A percentile compares a stretch with the other conserved stretches of the same genome.
These are phyloP conservation scores for Pavo muticus DNA, from an alignment of 2,113 vertebrate genomes.

Conservation along the genomic window DNA sequence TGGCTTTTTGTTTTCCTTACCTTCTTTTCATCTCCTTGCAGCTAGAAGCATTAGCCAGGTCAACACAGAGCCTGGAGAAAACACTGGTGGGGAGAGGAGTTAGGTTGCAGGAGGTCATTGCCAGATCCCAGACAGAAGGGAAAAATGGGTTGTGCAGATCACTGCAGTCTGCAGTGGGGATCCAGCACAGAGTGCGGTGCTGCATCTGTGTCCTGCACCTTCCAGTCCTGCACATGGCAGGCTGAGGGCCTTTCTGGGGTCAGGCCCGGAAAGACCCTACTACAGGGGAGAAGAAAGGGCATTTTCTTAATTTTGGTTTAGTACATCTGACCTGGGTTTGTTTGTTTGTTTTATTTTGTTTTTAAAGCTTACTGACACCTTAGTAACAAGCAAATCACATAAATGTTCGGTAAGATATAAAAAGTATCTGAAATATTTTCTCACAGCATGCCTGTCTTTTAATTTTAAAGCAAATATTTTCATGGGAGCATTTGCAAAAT, in stretches of 20 bases:
- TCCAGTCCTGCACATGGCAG: neutral
- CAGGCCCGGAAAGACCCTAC: neutral
- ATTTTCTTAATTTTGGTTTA: neutral
- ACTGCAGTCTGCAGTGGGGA: neutral
- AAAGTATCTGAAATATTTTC: neutral
- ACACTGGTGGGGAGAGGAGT: conserved; percentile 21
- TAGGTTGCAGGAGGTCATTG: conserved; percentile 20
- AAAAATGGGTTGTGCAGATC: neutral
- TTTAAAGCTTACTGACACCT: neutral
- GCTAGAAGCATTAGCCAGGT: conserved; percentile 52
- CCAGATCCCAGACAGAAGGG: neutral
- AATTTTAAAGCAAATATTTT: conserved; percentile 11
- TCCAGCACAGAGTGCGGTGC: neutral
- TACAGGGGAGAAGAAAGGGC: fast-evolving
- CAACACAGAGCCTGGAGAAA: conserved; percentile 28
- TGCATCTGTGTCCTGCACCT: neutral
- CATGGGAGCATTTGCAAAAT: neutral
- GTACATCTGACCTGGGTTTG: neutral
- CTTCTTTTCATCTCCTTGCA: conserved; percentile 68
- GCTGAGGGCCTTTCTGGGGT: neutral
- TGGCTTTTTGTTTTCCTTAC: conserved; percentile 34
- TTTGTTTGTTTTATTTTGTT: neutral
- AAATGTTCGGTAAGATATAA: neutral
- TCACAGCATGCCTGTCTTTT: conserved; percentile 7
- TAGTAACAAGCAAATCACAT: conserved; percentile 10